Evolutionary conservation across 2,888 invertebrate species (phyloP).

Genomic region (Morpho deidamia): DNA sequence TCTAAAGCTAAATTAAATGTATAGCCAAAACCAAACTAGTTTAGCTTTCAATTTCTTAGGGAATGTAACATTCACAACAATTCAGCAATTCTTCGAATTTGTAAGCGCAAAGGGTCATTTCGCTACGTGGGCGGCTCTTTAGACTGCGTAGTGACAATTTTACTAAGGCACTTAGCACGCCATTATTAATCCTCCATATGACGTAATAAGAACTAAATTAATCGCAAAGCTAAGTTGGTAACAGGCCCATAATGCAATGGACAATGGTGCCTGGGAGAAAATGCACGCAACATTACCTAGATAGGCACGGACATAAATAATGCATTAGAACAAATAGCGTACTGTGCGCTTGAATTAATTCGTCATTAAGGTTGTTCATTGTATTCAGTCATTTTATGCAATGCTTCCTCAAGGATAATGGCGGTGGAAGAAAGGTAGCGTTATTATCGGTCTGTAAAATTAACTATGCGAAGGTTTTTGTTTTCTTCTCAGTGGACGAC

Average conservation of each 20-base stretch:
- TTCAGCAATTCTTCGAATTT: slow-evolving; percentile 13
- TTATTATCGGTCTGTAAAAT: neutral
- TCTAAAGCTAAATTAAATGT: no score
- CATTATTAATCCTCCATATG: no score
- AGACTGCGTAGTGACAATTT: slow-evolving; percentile 17
- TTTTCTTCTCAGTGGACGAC: no score
- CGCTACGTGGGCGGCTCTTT: slow-evolving; percentile 21
- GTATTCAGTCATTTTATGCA: slow-evolving; percentile 8
- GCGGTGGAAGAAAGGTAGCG: neutral
- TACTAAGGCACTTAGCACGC: neutral
- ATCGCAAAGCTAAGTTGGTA: slow-evolving; percentile 12
- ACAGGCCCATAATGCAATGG: slow-evolving; percentile 26
- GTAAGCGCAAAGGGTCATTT: slow-evolving; percentile 16
- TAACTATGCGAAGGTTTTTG: neutral
- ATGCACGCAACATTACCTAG: slow-evolving; percentile 34
- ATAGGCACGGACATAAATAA: slow-evolving; percentile 23
- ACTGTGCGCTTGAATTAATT: slow-evolving; percentile 22
- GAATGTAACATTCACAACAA: slow-evolving; percentile 13
- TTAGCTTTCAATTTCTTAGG: slow-evolving; percentile 17
- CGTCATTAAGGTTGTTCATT: slow-evolving; percentile 18
- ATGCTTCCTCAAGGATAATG: slow-evolving; percentile 8
- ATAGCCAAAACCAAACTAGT: slow-evolving; percentile 5
- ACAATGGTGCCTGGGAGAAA: slow-evolving; percentile 45
- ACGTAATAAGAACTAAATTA: slow-evolving; percentile 11
- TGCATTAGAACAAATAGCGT: slow-evolving; percentile 21